A percentile compares a stretch with the other conserved stretches of the same genome.
phyloP scores from a whole-genome alignment of 2,113 vertebrate species.

The Theristicus caerulescens region DNA sequence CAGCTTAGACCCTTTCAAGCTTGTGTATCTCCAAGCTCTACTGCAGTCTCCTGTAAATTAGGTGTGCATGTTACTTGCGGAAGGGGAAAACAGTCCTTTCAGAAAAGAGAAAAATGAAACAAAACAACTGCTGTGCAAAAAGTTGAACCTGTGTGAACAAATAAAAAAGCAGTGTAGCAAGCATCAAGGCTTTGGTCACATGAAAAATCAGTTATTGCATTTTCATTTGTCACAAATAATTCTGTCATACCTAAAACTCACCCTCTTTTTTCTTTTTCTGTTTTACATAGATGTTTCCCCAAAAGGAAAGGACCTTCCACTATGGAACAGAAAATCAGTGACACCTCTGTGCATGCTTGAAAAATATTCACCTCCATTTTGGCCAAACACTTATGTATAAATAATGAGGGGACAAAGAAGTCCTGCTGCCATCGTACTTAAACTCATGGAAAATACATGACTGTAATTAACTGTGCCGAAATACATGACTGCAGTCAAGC shows the following conservation, averaged over 20 bases:
- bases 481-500: background rate
- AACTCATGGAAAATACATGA: background rate
- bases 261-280: background rate
- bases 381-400: background rate
- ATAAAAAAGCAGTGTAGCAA: background rate
- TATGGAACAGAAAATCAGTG: background rate
- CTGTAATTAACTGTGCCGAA: background rate
- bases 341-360: background rate
- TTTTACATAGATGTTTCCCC: background rate
- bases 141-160: background rate
- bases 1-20: background rate
- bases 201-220: background rate
- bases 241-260: background rate
- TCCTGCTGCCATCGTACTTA: background rate
- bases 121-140: fast-evolving
- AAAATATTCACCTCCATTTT: background rate
- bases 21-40: background rate
- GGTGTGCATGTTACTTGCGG: fast-evolving
- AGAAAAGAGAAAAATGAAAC: background rate
- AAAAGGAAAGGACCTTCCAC: background rate
- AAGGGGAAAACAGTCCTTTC: fast-evolving
- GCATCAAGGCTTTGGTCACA: background rate
- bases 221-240: background rate
- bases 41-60: background rate
- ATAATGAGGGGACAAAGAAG: background rate